Base-by-base conservation (phyloP, 2,888 invertebrate genomes). In the Nemurella pictetii region DNA sequence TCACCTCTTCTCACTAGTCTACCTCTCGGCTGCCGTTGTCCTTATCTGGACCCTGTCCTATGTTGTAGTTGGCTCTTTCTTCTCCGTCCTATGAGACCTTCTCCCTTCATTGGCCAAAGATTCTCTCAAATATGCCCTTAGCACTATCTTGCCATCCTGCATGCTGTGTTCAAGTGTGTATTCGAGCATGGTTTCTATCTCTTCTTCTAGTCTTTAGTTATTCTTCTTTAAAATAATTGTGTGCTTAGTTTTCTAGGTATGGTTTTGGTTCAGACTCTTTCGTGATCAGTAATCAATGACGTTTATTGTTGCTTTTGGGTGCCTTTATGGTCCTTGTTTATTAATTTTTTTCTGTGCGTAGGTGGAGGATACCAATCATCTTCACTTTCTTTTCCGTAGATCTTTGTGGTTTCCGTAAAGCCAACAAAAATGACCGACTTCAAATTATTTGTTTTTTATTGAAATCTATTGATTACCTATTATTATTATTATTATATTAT, bases 21-120 rank as follows among this genome's bases (percentile, higher is more conserved):
- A 78, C 74, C 83, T 86, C 35, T 73, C 84, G 35, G 83, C 85
- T 73, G 55, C 83, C 36, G 35, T 86, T 25, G 78, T 86, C 80
- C 36, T 86, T 29, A 84, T 84, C 81, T 87, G 87, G 86, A 75
- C 83, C 83, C 85, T 87, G 84, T 87, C 86, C 85, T 86, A 85
- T 75, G 83, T 87, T 86, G 86, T 87, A 86, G 87, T 86, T 85
- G 85, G 86, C 85, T 86, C 78, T 26, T 26, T 85, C 80, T 12
- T 29, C 82, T 78, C 78, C 27, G 20, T 35, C 74, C 15, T 77
- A 26, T 32, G 32, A 30, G n/a, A n/a, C n/a, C n/a, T 15, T 26
- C 82, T 85, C 80, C 72, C 30, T 28, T 75, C 75, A 7, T 75
- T 74, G 74, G 25, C 2, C 27, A 27, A 35, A 26, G 25, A 3